Base-by-base conservation (phyloP, 1,140 invertebrate species). In the Adoxophyes honmai region DNA sequence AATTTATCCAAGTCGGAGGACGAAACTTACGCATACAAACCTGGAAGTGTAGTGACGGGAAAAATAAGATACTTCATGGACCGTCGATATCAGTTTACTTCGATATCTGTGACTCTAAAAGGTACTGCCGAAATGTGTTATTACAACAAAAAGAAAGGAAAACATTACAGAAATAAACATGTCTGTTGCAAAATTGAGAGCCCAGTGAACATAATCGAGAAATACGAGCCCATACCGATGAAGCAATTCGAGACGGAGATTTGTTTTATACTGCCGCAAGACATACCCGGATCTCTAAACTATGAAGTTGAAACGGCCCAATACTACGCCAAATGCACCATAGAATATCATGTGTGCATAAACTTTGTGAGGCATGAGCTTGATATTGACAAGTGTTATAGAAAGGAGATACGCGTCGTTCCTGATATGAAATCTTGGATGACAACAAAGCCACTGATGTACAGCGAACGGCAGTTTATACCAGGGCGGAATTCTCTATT, bases 1-100 rank as follows among this genome's bases (percentile, higher is more conserved):
- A 39, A 36, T 13, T 16, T 60, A 10, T 35, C 14, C n/a, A 39
- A 48, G 38, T 16, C 39, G 1, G 9, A 36, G 7, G 35, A 33
- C 28, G 52, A 34, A 9, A 34, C 4, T 9, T 53, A 44, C 18
- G 13, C 3, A 0, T 44, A 44, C 39, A 8, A 18, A 44, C 52
- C 58, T 14, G 58, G 58, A 13, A 55, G 52, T 36, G n/a, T 38
- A 8, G 35, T 60, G 1, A 16, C 37, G n/a, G 58, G 58, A 8
- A 7, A 13, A 15, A 55, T 60, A 10, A 35, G 36, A 38, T 60
- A 60, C 14, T 38, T 11, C 11, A 33, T 60, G 0, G 58, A 60
- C 11, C 34, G 52, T n/a, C 13, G 33, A 8, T 38, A 34, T 5
- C 8, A 33, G 8, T 53, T 60, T 9, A 48, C 38, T 10, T 21